Evolutionary conservation across 2,797 vertebrate genomes (phyloP).

Genomic region (Lacerta viridis): DNA sequence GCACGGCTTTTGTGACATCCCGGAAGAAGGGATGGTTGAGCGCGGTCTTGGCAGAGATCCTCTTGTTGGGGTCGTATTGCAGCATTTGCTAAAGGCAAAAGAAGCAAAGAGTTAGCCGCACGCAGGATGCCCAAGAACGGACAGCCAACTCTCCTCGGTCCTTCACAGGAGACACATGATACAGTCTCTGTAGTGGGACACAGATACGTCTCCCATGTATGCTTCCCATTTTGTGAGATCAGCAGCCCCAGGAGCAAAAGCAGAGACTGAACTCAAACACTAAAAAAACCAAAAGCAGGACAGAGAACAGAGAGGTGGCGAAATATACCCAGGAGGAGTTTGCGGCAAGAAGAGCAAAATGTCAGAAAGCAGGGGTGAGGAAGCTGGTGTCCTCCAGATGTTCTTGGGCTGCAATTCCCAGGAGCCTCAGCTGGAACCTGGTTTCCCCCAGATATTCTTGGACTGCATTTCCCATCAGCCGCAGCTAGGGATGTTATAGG

Average conservation of each 20-base stretch:
- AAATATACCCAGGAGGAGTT: neutral
- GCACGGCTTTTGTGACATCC: conserved; percentile 92
- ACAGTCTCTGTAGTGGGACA: neutral
- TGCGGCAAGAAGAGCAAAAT: neutral
- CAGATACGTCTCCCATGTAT: neutral
- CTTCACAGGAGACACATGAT: neutral
- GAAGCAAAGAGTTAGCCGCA: neutral
- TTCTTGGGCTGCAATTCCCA: neutral
- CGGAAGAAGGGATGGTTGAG: conserved; percentile 93
- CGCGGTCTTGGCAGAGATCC: conserved; percentile 94
- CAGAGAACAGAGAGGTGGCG: neutral
- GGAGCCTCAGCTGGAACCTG: neutral
- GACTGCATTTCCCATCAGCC: neutral
- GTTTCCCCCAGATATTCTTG: neutral
- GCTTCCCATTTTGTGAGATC: no score
- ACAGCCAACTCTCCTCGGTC: neutral
- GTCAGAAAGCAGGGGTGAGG: neutral
- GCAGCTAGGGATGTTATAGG: neutral
- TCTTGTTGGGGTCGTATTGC: conserved; percentile 94
- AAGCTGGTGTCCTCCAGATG: neutral
- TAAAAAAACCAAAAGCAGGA: neutral
- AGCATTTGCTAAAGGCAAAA: conserved; percentile 90
- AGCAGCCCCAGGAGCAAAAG: neutral
- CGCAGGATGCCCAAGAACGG: neutral
- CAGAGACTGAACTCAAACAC: neutral